Evolutionary conservation across 1,140 invertebrate species (phyloP), one percentile per base, ranked within the genome.

Genomic region (Drosophila kurseongensis): DNA sequence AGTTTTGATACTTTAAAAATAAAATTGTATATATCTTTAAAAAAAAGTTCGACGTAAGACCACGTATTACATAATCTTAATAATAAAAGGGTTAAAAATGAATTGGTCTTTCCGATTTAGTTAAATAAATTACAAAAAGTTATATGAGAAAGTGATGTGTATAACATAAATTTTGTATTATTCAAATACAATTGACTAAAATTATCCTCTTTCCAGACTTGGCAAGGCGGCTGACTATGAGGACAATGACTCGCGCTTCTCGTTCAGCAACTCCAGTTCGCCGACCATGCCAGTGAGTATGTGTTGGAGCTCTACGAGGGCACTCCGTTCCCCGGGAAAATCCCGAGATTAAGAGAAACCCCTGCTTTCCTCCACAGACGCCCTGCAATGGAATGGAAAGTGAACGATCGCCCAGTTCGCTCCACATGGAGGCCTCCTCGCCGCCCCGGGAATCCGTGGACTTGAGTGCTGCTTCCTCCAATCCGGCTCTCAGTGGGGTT

Each of bases 251-350:
- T 96, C 95, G 27, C 94, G 95, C 61, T 95, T 95, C 80, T 96
- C 95, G 0, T 96, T 95, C 76, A 96, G 95, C 84, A 96, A 95
- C 89, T 95, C 95, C 40, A 96, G 95, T 85, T 96, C 95, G 40
- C 95, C 95, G 50, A 94, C 94, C 35, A 93, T 93, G 77, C 94
- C 94, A 92, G 94, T 95, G 92, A 93, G 90, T 91, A 90, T 88
- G 85, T 90, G 82, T 85, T 89, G 77, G 57, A 84, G 77, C 65
- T 66, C 36, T 62, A 47, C 16, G 45, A 38, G 50, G 62, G 47
- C 50, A 50, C n/a, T 40, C 48, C 14, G 9, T n/a, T 38, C 6
- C 32, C 12, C n/a, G 18, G 35, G 42, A 10, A 48, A 48, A 40
- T 7, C 36, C 54, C 12, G 41, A 66, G 32, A 60, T 59, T 79